Conservation (phyloP, 2,113 vertebrate genomes). For the Eptesicus fuscus region DNA sequence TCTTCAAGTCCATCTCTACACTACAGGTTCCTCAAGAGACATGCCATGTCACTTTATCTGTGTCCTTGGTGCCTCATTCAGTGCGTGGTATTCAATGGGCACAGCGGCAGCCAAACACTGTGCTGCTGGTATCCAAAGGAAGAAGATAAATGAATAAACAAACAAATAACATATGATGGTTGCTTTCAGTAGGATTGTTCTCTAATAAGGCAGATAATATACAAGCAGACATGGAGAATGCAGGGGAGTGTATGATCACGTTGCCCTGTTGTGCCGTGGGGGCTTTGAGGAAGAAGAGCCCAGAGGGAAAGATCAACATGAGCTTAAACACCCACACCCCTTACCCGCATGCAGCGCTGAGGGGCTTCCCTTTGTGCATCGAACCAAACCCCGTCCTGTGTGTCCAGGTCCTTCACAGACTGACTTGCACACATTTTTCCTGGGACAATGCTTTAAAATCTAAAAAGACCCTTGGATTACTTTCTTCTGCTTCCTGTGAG, state of each 20-base stretch:
- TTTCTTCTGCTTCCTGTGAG: background rate
- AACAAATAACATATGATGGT: background rate
- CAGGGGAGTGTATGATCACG: background rate
- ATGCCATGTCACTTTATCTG: background rate
- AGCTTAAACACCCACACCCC: too few species aligned
- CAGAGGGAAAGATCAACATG: background rate
- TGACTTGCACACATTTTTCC: background rate
- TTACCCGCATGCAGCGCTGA: background rate
- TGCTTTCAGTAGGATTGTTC: background rate
- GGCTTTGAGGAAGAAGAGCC: background rate
- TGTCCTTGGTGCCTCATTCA: background rate
- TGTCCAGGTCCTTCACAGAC: background rate
- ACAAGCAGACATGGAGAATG: background rate
- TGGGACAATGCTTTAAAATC: background rate
- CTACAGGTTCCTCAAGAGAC: background rate
- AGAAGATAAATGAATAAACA: background rate
- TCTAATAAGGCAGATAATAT: background rate
- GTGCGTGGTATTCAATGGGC: background rate
- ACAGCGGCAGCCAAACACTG: background rate
- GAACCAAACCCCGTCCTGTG: background rate
- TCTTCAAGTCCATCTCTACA: background rate
- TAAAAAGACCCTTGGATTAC: background rate
- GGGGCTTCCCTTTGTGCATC: background rate
- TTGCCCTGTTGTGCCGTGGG: background rate
- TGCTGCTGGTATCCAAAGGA: background rate